Evolutionary conservation across 2,888 invertebrate genomes (phyloP).

Genomic region (Caenorhabditis imperialis): DNA sequence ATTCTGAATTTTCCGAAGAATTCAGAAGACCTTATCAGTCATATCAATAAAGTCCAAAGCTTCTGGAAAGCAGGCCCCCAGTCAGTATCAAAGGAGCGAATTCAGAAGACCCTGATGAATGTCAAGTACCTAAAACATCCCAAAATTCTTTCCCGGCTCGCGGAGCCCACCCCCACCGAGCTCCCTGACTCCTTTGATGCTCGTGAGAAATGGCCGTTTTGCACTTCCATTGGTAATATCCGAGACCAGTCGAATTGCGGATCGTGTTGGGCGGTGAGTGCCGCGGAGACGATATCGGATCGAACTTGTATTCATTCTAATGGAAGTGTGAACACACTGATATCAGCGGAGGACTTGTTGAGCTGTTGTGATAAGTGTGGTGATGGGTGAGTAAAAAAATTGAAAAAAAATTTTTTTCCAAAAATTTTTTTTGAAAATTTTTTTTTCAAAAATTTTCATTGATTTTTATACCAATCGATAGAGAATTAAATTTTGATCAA

Average conservation of each 20-base stretch:
- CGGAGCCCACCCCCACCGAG: too few relatives aligned
- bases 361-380: constrained; percentile 78
- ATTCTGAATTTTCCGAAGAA: too few relatives aligned
- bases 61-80: constrained; percentile 45
- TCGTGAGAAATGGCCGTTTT: constrained; percentile 49
- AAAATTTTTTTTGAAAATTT: too few relatives aligned
- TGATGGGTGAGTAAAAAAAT: constrained; percentile 79
- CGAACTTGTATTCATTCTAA: constrained; percentile 79
- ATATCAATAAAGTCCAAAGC: constrained; percentile 51
- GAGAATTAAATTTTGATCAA: too few relatives aligned
- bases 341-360: constrained; percentile 79
- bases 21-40: constrained; percentile 48
- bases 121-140: constrained; percentile 10
- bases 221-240: constrained; percentile 42
- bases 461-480: too few relatives aligned
- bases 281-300: constrained; percentile 80
- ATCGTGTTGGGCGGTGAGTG: constrained; percentile 86
- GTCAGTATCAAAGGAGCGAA: constrained; percentile 2
- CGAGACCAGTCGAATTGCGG: constrained; percentile 78
- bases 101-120: constrained; percentile 35
- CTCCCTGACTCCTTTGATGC: constrained; percentile 38
- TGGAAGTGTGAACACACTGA: constrained; percentile 73
- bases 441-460: too few relatives aligned
- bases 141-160: too few relatives aligned
- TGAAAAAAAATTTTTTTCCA: too few relatives aligned